Conservation (phyloP, 2,888 invertebrate genomes). For the Pomacea canaliculata region DNA sequence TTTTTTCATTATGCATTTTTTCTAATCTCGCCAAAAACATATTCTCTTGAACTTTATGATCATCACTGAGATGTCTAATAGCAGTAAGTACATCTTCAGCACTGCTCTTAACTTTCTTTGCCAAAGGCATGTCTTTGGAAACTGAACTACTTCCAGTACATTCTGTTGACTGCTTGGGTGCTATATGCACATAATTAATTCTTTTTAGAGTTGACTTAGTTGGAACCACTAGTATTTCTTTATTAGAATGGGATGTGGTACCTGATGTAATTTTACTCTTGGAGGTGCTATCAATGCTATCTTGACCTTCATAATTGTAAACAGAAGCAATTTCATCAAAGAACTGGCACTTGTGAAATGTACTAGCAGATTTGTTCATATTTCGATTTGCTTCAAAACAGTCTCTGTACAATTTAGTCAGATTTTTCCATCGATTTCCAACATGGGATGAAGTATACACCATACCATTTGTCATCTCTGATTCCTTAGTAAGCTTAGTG, state of each 20-base stretch:
- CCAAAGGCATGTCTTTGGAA: background rate
- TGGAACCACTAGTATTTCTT: background rate
- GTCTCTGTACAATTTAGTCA: conserved; percentile 31
- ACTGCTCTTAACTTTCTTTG: background rate
- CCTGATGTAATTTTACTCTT: background rate
- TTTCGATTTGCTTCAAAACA: conserved; percentile 10
- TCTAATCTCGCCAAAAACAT: conserved; percentile 27
- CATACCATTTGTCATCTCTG: background rate
- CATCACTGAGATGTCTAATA: conserved; percentile 15
- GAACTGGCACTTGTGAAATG: conserved; percentile 24
- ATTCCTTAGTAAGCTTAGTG: conserved; percentile 13
- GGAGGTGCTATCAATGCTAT: background rate
- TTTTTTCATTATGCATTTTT: conserved; percentile 32
- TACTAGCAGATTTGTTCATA: background rate
- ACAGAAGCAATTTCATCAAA: conserved; percentile 25
- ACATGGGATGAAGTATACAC: conserved; percentile 28
- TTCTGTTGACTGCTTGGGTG: background rate
- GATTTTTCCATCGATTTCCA: conserved; percentile 32
- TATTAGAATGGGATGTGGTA: too few species aligned
- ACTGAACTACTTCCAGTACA: background rate
- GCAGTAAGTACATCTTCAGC: conserved; percentile 1
- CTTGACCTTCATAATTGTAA: conserved; percentile 16
- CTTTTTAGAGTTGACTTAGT: background rate
- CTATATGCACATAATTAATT: conserved; percentile 6
- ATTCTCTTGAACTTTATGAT: conserved; percentile 22